A percentile compares a stretch with the other conserved stretches of the same genome.
Evolutionary conservation across 2,113 vertebrate genomes (phyloP).

Genomic region (Suncus etruscus): DNA sequence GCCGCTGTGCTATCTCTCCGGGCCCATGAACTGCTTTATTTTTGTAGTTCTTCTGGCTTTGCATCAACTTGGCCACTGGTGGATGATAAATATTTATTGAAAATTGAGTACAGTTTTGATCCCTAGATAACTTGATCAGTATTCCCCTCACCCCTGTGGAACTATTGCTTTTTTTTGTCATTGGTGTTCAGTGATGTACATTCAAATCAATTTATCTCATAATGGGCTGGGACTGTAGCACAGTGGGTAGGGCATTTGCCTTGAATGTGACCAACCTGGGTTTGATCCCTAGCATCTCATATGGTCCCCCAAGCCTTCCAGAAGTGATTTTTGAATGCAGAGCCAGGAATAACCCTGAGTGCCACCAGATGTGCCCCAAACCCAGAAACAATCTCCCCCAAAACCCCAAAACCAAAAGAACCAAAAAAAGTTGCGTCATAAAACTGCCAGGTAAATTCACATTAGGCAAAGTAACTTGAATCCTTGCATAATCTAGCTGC

Average conservation of each 20-base stretch:
- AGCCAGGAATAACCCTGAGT: no score
- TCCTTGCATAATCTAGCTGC: not conserved
- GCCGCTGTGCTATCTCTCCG: no score
- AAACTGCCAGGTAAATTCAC: conserved; percentile 48
- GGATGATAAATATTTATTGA: not conserved
- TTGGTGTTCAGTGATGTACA: not conserved
- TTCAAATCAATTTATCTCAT: conserved; percentile 17
- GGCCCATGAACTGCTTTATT: not conserved
- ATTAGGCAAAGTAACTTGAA: conserved; percentile 20
- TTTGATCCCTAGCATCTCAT: no score
- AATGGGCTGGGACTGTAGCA: no score
- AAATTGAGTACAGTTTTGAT: not conserved
- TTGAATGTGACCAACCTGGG: no score
- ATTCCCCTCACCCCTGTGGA: no score
- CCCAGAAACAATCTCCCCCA: no score
- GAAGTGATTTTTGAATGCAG: no score
- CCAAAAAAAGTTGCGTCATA: not conserved
- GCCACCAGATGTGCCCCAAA: no score
- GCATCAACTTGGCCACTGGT: not conserved
- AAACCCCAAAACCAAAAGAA: no score
- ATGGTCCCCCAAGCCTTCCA: no score
- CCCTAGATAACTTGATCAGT: not conserved
- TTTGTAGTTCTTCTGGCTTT: not conserved
- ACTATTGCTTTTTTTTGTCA: not conserved
- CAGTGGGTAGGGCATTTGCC: no score